A percentile compares a stretch with the other conserved stretches of the same genome.
Evolutionary conservation across 2,797 vertebrate genomes (phyloP).

Genomic region (Fistularia tabacaria): DNA sequence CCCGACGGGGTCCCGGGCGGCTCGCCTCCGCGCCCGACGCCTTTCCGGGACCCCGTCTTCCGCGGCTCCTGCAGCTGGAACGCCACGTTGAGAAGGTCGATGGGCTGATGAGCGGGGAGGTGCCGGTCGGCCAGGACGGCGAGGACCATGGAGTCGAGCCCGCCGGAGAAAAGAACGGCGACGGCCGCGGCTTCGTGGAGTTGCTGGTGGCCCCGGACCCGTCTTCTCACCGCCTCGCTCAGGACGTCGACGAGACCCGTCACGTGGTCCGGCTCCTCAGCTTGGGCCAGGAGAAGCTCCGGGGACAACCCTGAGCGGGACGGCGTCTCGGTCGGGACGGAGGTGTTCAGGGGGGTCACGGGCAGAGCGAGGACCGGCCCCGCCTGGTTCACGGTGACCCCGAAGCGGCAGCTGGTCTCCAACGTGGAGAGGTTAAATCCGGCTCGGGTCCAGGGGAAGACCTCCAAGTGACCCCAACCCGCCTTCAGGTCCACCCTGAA

Average conservation of each 20-base stretch:
- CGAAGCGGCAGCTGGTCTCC: conserved; percentile 43
- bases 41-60: conserved; percentile 47
- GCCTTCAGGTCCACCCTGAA: conserved; percentile 83
- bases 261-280: conserved; percentile 55
- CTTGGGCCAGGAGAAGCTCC: conserved; percentile 66
- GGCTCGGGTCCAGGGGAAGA: conserved; percentile 79
- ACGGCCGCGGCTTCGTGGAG: conserved; percentile 59
- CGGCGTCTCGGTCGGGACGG: conserved; percentile 25
- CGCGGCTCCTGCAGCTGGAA: conserved; percentile 74
- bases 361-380: conserved; percentile 71
- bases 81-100: conserved; percentile 98
- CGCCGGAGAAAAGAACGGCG: conserved; percentile 92
- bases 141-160: conserved; percentile 91
- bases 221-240: conserved; percentile 76
- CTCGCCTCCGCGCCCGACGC: conserved; percentile 32
- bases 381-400: conserved; percentile 58
- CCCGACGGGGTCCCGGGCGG: neutral
- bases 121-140: conserved; percentile 85
- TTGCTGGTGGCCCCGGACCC: conserved; percentile 67
- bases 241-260: conserved; percentile 76
- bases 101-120: conserved; percentile 78
- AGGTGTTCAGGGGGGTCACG: conserved; percentile 78
- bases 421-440: conserved; percentile 14
- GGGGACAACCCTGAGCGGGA: conserved; percentile 45
- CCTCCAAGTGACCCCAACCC: conserved; percentile 47